These are phyloP conservation scores for Malachius bipustulatus DNA, from an alignment of 2,888 invertebrate genomes.

Conservation along the genomic window DNA sequence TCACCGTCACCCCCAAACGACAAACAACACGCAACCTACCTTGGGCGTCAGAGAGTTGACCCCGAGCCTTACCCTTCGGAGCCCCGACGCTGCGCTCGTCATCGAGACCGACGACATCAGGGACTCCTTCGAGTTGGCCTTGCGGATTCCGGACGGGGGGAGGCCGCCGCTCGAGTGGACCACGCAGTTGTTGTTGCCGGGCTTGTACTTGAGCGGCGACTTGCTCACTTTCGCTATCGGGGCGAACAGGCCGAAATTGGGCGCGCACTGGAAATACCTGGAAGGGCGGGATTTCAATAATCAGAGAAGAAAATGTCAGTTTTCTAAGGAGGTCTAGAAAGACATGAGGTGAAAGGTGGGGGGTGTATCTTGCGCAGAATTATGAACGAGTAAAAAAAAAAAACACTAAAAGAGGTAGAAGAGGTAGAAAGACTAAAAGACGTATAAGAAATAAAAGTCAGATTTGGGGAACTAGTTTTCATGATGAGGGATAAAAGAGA, in stretches of 20 bases:
- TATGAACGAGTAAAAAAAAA: too few species aligned
- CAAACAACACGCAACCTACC: slow-evolving; percentile 42
- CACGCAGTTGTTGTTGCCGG: slow-evolving; percentile 47
- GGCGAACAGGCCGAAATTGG: slow-evolving; percentile 87
- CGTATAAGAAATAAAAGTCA: too few species aligned
- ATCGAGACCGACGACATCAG: slow-evolving; percentile 47
- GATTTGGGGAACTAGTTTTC: too few species aligned
- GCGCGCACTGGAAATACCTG: slow-evolving; percentile 89
- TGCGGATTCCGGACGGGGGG: slow-evolving; percentile 45
- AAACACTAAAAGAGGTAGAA: too few species aligned
- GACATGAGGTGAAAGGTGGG: too few species aligned
- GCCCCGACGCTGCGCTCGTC: slow-evolving; percentile 38
- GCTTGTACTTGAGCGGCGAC: slow-evolving; percentile 63
- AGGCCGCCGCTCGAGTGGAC: slow-evolving; percentile 43
- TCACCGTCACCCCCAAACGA: too few species aligned
- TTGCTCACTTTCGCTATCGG: slow-evolving; percentile 82
- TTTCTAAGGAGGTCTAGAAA: too few species aligned
- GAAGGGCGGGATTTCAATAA: too few species aligned
- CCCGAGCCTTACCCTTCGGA: slow-evolving; percentile 67
- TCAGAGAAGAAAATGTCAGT: too few species aligned
- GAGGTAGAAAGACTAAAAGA: too few species aligned
- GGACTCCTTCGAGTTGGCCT: slow-evolving; percentile 76
- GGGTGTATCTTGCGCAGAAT: too few species aligned
- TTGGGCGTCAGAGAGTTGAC: slow-evolving; percentile 54
- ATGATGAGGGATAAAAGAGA: too few species aligned